Conservation (phyloP, 2,888 invertebrate genomes). For the Cosmia pyralina region DNA sequence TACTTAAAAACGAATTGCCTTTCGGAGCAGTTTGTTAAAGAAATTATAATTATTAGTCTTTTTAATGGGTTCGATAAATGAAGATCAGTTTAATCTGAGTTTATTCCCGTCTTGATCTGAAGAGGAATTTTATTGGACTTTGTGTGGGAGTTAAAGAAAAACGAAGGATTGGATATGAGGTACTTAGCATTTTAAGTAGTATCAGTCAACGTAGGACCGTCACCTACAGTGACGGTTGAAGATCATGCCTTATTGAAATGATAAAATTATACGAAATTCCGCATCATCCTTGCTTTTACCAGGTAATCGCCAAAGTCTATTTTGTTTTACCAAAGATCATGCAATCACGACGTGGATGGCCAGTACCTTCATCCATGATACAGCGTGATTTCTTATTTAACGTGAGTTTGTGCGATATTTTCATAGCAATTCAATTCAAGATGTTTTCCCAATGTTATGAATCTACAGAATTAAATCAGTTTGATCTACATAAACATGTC, state of each 20-base stretch:
- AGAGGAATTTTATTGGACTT: constrained; percentile 16
- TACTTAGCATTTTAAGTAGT: constrained; percentile 6
- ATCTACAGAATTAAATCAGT: constrained; percentile 24
- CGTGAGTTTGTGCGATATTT: constrained; percentile 16
- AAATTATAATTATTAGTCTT: constrained; percentile 51
- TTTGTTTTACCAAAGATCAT: background rate
- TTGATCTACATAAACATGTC: constrained; percentile 36
- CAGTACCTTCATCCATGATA: constrained; percentile 1
- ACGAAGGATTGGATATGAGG: background rate
- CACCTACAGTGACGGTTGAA: background rate
- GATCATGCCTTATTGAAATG: background rate
- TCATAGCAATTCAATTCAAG: constrained; percentile 39
- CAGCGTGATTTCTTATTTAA: constrained; percentile 32
- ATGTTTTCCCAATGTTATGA: constrained; percentile 10
- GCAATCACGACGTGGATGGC: background rate
- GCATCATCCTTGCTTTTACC: background rate
- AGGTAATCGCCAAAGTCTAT: background rate
- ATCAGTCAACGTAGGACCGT: background rate
- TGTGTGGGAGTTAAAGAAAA: constrained; percentile 9
- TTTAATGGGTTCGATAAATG: constrained; percentile 42
- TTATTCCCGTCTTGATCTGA: constrained; percentile 25
- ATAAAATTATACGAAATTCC: constrained; percentile 1
- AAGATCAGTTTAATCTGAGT: constrained; percentile 34
- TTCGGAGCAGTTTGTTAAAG: constrained; percentile 48
- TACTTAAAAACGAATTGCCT: constrained; percentile 67